Percentiles rank a stretch among this genome's conserved stretches.
Evolutionary conservation across 23 tunicate genomes (phyloP).

Genomic region (Ciona savignyi): DNA sequence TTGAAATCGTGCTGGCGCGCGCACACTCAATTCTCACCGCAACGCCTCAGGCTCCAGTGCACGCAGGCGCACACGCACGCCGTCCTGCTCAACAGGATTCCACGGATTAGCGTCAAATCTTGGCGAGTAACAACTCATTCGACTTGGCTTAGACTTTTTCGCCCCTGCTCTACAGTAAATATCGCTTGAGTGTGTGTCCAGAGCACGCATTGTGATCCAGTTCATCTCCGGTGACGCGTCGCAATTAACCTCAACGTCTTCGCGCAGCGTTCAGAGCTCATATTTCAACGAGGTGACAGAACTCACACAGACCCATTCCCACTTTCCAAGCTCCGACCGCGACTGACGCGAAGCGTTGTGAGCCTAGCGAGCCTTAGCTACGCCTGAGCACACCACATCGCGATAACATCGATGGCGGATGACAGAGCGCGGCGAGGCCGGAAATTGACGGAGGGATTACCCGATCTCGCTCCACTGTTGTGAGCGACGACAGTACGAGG

Average conservation of each 20-base stretch:
- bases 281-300: background rate
- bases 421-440: conserved; percentile 11
- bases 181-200: conserved; percentile 1
- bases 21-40: background rate
- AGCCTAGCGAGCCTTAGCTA: background rate
- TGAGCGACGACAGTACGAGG: background rate
- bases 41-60: background rate
- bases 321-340: background rate
- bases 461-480: conserved; percentile 1
- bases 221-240: background rate
- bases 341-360: background rate
- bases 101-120: conserved; percentile 11
- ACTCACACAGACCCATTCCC: background rate
- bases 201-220: background rate
- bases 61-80: conserved; percentile 8
- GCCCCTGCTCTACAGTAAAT: too few species aligned
- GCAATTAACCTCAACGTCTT: background rate
- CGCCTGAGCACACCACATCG: background rate
- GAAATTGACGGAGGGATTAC: conserved; percentile 27
- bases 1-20: background rate
- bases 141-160: too few species aligned
- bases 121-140: background rate
- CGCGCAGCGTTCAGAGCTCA: background rate
- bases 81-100: background rate
- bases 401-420: conserved; percentile 1